Percentiles rank a stretch among this genome's conserved stretches.
These are phyloP conservation scores for Berghia stephanieae DNA, from an alignment of 1,140 invertebrate genomes.

Conservation along the genomic window DNA sequence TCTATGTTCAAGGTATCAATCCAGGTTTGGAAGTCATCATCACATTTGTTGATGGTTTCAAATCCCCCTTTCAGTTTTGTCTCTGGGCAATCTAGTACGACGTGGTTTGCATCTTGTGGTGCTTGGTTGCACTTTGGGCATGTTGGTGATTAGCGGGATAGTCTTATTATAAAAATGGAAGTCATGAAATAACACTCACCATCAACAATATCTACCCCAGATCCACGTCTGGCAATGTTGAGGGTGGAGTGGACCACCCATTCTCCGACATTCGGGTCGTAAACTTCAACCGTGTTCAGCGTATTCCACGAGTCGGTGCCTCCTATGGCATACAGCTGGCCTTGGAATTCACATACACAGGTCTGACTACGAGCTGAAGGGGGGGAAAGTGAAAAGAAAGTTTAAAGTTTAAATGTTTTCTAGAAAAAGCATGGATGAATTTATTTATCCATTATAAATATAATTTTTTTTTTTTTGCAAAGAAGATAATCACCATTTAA, in stretches of 20 bases:
- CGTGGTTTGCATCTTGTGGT: no score
- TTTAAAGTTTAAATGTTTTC: not conserved
- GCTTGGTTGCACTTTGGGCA: no score
- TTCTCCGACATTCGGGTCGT: constrained; percentile 66
- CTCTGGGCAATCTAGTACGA: no score
- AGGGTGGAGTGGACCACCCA: constrained; percentile 72
- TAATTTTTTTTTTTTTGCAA: no score
- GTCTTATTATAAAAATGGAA: no score
- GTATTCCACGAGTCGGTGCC: constrained; percentile 72
- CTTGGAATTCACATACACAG: constrained; percentile 67
- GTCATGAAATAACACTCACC: constrained; percentile 61
- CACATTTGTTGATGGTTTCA: no score
- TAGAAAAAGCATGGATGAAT: not conserved
- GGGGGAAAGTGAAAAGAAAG: constrained; percentile 17
- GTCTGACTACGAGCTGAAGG: constrained; percentile 84
- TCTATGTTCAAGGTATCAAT: no score
- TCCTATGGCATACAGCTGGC: constrained; percentile 69
- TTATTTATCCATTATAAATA: no score
- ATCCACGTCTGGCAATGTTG: constrained; percentile 76
- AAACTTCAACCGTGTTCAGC: constrained; percentile 70
- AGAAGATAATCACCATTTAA: no score
- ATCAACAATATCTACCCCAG: constrained; percentile 74
- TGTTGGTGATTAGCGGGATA: no score
- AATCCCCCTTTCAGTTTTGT: no score
- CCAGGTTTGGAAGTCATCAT: no score